Conservation (phyloP, 2,888 invertebrate species). For the Keiferia lycopersicella region DNA sequence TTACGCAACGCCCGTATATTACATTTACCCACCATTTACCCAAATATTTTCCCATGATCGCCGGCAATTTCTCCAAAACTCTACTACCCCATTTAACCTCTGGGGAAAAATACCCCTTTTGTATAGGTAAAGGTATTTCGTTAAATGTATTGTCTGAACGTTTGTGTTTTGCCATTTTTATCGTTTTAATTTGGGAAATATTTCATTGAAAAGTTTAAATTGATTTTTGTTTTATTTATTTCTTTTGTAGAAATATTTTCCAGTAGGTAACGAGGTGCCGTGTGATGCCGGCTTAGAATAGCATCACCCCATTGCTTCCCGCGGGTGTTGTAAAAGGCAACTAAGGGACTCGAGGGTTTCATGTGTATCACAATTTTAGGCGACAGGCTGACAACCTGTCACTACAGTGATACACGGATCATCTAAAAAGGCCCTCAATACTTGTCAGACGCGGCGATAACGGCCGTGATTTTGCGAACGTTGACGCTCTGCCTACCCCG, state of each 20-base stretch:
- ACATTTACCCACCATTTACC: neutral
- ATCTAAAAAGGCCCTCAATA: too few relatives aligned
- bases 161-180: constrained; percentile 9
- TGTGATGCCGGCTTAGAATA: too few relatives aligned
- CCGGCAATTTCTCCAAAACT: constrained; percentile 23
- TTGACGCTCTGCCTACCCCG: too few relatives aligned
- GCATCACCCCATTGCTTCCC: too few relatives aligned
- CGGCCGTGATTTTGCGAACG: too few relatives aligned
- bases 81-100: constrained; percentile 8
- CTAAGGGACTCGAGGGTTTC: too few relatives aligned
- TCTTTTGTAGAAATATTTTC: neutral
- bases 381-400: too few relatives aligned
- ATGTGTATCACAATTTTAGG: too few relatives aligned
- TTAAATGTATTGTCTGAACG: constrained; percentile 4
- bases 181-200: constrained; percentile 6
- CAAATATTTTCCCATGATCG: constrained; percentile 21
- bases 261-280: too few relatives aligned
- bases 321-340: too few relatives aligned
- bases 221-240: neutral
- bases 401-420: too few relatives aligned
- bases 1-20: neutral
- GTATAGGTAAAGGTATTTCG: constrained; percentile 14
- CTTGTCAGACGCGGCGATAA: too few relatives aligned
- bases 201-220: constrained; percentile 14
- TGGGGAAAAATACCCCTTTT: constrained; percentile 17